Conservation (phyloP, 2,888 invertebrate genomes). For the Sinopyrophorus schimmeli region DNA sequence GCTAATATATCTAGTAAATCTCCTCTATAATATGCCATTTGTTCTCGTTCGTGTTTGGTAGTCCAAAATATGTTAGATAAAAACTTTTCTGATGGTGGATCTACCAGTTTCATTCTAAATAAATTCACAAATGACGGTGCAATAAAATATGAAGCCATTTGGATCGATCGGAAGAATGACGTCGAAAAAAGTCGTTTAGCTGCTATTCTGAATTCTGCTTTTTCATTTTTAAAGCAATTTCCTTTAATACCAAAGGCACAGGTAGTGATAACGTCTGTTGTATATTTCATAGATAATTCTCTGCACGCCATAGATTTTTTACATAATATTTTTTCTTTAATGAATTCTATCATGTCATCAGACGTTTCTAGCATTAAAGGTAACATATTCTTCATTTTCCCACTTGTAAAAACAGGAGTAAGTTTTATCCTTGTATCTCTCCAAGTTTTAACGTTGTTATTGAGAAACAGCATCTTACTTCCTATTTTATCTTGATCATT, state of each 20-base stretch:
- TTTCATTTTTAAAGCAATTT: slow-evolving; percentile 48
- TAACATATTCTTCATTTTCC: slow-evolving; percentile 58
- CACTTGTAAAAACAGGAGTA: slow-evolving; percentile 58
- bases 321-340: slow-evolving; percentile 53
- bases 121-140: slow-evolving; percentile 37
- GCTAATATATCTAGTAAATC: slow-evolving; percentile 48
- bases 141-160: slow-evolving; percentile 41
- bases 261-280: slow-evolving; percentile 55
- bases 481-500: slow-evolving; percentile 51
- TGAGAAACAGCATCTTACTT: slow-evolving; percentile 51
- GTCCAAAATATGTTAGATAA: slow-evolving; percentile 43
- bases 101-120: slow-evolving; percentile 42
- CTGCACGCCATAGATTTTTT: slow-evolving; percentile 41
- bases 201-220: slow-evolving; percentile 50
- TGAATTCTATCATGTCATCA: slow-evolving; percentile 36
- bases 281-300: slow-evolving; percentile 50
- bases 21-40: slow-evolving; percentile 36
- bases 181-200: slow-evolving; percentile 47
- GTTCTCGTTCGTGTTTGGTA: slow-evolving; percentile 41
- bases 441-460: slow-evolving; percentile 58
- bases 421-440: slow-evolving; percentile 56
- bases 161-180: slow-evolving; percentile 37
- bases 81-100: slow-evolving; percentile 38
- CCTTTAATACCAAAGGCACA: slow-evolving; percentile 56
- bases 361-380: slow-evolving; percentile 52